phyloP scores from a whole-genome alignment of 2,113 vertebrate genomes.

The Cyphomyrus discorhynchus region DNA sequence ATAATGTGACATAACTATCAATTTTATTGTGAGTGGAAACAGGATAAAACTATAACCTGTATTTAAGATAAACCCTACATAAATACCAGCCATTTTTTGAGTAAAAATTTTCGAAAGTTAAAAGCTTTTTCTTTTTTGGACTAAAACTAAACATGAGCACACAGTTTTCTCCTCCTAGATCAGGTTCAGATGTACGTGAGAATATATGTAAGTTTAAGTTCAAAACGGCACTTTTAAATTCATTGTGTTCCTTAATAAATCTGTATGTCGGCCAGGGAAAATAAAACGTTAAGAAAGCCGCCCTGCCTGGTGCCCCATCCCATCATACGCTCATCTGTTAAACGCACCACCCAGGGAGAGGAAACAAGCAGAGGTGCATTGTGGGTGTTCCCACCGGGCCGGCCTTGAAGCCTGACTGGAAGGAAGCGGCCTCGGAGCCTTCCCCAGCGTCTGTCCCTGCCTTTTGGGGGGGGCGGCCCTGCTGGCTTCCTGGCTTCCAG shows the following conservation, averaged over 20 bases:
- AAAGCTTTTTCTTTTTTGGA: not conserved
- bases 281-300: not conserved
- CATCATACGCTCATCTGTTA: constrained; percentile 6
- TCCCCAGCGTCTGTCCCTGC: constrained; percentile 49
- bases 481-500: constrained; percentile 63
- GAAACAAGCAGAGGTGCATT: constrained; percentile 61
- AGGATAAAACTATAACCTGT: not conserved
- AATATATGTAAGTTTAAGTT: not conserved
- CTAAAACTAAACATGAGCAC: not conserved
- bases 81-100: not conserved
- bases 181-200: not conserved
- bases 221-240: constrained; percentile 5
- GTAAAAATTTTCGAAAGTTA: not conserved
- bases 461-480: constrained; percentile 57
- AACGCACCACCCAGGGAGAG: constrained; percentile 29
- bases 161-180: not conserved
- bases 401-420: constrained; percentile 68
- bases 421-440: constrained; percentile 68
- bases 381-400: constrained; percentile 59
- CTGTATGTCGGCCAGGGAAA: not conserved
- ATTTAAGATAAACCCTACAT: not conserved
- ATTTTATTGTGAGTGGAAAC: not conserved
- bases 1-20: not conserved
- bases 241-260: not conserved
- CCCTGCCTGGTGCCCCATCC: not conserved